Evolutionary conservation across 2,888 invertebrate species (phyloP), one percentile per base, ranked within the genome.

Genomic region (Epinotia demarniana): DNA sequence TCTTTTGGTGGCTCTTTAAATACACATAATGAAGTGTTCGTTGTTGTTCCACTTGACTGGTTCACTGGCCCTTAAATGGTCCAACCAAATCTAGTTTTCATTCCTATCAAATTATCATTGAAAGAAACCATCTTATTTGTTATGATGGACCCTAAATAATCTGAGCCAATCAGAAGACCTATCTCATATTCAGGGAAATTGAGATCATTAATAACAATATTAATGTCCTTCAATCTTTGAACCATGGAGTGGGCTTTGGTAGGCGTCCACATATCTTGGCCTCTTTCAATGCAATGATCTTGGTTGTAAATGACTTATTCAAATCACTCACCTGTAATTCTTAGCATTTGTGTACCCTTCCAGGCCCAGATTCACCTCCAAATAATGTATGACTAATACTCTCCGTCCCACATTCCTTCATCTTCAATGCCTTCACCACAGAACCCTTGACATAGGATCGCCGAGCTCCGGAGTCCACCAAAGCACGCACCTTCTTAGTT

Each of bases 361-460:
- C 4, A 39, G 55, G 55, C n/a, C n/a, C n/a, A n/a, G 55, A n/a
- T 55, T 55, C 55, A n/a, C n/a, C 55, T 55, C 55, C 55, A n/a
- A 55, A 55, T 3, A 55, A 55, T 55, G n/a, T 55, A 3, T 55
- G 55, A 16, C 55, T 18, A 8, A 55, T 55, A 3, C 55, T n/a
- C n/a, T n/a, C n/a, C n/a, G n/a, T n/a, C n/a, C n/a, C n/a, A n/a
- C n/a, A n/a, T n/a, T n/a, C n/a, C n/a, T n/a, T n/a, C n/a, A n/a
- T n/a, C n/a, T n/a, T n/a, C n/a, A n/a, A 19, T 12, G 5, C 19
- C 3, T 57, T 19, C 19, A 19, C 57, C 57, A 57, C 19, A 57
- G 19, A 19, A 3, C 19, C 19, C 19, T 19, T 9, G 19, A 19
- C 19, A 19, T 57, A 57, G 19, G 57, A 19, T 9, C 12, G 18